A percentile compares a stretch with the other conserved stretches of the same genome.
Conservation (phyloP, 2,113 vertebrate species). For the Mirza zaza region DNA sequence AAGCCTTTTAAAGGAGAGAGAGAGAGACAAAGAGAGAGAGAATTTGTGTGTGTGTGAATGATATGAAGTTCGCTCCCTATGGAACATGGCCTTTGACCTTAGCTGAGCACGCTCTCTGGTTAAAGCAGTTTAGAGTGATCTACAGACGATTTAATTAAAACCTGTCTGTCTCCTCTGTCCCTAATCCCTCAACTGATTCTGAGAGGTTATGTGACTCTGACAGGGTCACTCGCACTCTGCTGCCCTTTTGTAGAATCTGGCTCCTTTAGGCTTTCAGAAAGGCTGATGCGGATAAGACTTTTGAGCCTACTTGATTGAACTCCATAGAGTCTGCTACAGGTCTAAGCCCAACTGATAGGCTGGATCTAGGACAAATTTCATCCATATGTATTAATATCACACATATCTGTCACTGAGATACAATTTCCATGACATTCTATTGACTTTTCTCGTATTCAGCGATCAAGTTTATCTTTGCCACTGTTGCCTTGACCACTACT, state of each 20-base stretch:
- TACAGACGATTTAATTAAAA: slow-evolving; percentile 28
- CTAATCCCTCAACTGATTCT: not conserved
- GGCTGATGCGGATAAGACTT: not conserved
- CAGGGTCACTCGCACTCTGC: not conserved
- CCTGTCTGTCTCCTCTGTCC: not conserved
- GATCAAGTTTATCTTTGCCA: not conserved
- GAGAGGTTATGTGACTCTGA: not conserved
- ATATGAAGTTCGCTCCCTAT: not conserved
- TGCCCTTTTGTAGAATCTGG: not conserved
- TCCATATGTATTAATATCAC: not conserved
- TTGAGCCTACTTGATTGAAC: not conserved
- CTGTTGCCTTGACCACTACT: not conserved
- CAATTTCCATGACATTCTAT: not conserved
- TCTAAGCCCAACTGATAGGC: not conserved
- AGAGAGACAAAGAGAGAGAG: not conserved
- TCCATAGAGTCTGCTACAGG: not conserved
- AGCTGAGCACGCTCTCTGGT: not conserved
- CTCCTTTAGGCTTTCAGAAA: not conserved
- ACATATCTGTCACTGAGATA: not conserved
- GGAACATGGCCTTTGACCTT: not conserved
- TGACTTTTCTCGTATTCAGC: not conserved
- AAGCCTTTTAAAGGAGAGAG: not conserved
- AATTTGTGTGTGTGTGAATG: not conserved
- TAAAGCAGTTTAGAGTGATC: slow-evolving; percentile 4
- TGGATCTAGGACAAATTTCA: not conserved